A percentile compares a stretch with the other conserved stretches of the same genome.
Evolutionary conservation across 1,140 invertebrate species (phyloP).

Genomic region (Hormaphis cornu): DNA sequence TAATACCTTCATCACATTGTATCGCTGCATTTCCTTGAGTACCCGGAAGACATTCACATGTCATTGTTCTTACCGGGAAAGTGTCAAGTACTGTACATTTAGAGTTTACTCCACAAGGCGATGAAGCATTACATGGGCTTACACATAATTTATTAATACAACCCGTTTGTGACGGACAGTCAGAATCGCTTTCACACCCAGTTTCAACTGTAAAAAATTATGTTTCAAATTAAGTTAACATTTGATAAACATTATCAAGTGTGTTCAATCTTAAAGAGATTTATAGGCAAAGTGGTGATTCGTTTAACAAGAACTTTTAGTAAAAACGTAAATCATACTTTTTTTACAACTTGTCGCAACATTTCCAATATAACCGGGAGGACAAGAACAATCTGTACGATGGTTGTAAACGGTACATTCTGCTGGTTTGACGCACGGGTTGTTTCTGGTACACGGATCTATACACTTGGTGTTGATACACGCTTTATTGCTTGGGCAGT

Average conservation of each 20-base stretch:
- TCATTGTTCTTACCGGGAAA: conserved; percentile 72
- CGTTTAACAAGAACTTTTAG: background rate
- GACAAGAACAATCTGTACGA: conserved; percentile 64
- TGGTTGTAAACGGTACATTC: conserved; percentile 70
- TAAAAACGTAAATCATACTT: conserved; percentile 43
- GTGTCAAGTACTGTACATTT: conserved; percentile 72
- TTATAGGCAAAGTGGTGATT: background rate
- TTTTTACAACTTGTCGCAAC: conserved; percentile 60
- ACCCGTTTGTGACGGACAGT: conserved; percentile 71
- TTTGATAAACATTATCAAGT: background rate
- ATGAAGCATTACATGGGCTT: conserved; percentile 69
- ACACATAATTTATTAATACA: conserved; percentile 72
- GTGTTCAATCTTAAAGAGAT: background rate
- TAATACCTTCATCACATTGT: conserved; percentile 58
- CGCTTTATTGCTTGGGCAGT: conserved; percentile 63
- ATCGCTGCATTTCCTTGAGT: conserved; percentile 71
- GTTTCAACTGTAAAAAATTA: conserved; percentile 42
- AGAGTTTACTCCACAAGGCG: conserved; percentile 73
- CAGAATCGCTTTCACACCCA: conserved; percentile 63
- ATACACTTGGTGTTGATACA: conserved; percentile 71
- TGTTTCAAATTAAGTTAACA: background rate
- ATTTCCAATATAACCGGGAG: conserved; percentile 63
- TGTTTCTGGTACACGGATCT: conserved; percentile 57
- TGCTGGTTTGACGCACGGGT: conserved; percentile 58
- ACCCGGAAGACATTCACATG: conserved; percentile 75